Evolutionary conservation across 1,140 invertebrate species (phyloP).

Genomic region (Subanguina moxae): DNA sequence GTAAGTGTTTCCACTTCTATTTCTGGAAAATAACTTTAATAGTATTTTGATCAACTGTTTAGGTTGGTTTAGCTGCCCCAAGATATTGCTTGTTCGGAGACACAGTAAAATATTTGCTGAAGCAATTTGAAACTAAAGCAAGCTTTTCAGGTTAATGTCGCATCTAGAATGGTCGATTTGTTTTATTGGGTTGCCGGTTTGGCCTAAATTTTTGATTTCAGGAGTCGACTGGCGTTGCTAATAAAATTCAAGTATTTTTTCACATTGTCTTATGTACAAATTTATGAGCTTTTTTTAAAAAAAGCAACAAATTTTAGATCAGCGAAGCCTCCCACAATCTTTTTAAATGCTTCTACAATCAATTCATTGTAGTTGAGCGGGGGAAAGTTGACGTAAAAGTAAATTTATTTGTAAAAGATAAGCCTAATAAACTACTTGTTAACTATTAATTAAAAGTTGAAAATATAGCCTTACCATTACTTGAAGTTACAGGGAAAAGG

Average conservation of each 20-base stretch:
- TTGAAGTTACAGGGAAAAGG: conserved; percentile 53
- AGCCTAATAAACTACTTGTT: too few species aligned
- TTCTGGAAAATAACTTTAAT: neutral
- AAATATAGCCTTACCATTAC: conserved; percentile 6
- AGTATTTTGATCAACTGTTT: neutral
- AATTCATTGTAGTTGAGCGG: conserved; percentile 48
- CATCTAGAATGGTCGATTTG: conserved; percentile 54
- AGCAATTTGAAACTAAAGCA: too few species aligned
- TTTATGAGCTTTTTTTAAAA: conserved; percentile 19
- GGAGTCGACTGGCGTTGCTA: conserved; percentile 55
- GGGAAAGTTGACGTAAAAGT: conserved; percentile 57
- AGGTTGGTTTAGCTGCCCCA: conserved; percentile 83
- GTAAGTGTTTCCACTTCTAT: conserved; percentile 62
- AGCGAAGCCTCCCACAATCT: conserved; percentile 53
- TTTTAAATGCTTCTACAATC: conserved; percentile 52
- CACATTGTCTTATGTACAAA: too few species aligned
- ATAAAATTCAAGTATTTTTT: conserved; percentile 54
- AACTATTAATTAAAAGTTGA: conserved; percentile 18
- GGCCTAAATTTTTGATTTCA: too few species aligned
- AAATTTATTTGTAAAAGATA: neutral
- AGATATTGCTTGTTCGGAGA: conserved; percentile 79
- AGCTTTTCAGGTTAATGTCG: conserved; percentile 43
- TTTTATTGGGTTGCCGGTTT: too few species aligned
- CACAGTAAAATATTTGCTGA: too few species aligned
- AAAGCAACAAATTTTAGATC: conserved; percentile 39